These are phyloP conservation scores for Xestia ashworthii DNA, from an alignment of 2,888 invertebrate genomes.

Conservation along the genomic window DNA sequence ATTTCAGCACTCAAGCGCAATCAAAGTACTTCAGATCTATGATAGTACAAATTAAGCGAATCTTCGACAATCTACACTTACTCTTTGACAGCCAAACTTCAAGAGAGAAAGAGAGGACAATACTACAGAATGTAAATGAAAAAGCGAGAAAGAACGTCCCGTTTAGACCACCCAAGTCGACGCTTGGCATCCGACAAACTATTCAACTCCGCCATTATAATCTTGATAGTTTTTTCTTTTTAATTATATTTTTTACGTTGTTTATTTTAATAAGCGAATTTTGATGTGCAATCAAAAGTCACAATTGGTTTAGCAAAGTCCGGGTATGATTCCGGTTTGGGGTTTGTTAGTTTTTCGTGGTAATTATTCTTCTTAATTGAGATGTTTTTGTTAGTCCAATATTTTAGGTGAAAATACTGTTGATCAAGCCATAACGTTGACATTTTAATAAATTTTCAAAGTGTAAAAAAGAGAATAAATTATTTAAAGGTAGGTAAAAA, in stretches of 20 bases:
- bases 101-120: constrained; percentile 55
- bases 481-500: too few species aligned
- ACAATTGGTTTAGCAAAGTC: constrained; percentile 48
- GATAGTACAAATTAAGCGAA: constrained; percentile 66
- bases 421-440: background rate
- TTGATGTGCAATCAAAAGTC: constrained; percentile 55
- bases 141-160: constrained; percentile 67
- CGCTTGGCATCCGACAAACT: constrained; percentile 80
- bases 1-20: constrained; percentile 35
- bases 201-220: constrained; percentile 73
- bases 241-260: constrained; percentile 58
- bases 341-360: constrained; percentile 44
- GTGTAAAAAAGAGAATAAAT: background rate
- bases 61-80: constrained; percentile 67
- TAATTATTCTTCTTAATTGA: constrained; percentile 35
- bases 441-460: background rate
- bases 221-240: constrained; percentile 83
- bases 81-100: constrained; percentile 79
- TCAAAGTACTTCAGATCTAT: constrained; percentile 47
- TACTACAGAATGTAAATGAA: constrained; percentile 51
- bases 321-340: constrained; percentile 50
- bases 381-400: constrained; percentile 21
- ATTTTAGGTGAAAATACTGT: background rate
- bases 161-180: constrained; percentile 87
- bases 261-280: constrained; percentile 61